Evolutionary conservation across 2,797 vertebrate species (phyloP).

Genomic region (Ptychobarbus kaznakovi): DNA sequence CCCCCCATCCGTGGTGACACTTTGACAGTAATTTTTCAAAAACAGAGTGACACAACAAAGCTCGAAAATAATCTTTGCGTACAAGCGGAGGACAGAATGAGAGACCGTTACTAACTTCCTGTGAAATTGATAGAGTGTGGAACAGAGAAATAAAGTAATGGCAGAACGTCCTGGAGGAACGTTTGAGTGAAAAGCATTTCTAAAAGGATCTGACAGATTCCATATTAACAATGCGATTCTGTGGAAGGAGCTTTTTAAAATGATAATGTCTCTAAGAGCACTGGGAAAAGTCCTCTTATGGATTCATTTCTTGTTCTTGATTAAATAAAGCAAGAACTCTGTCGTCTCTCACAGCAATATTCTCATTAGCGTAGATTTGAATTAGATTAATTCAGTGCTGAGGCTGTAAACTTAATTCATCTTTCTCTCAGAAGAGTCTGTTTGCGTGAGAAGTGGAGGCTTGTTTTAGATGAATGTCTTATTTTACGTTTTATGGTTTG

Average conservation of each 20-base stretch:
- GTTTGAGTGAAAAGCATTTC: neutral
- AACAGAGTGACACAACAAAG: constrained; percentile 23
- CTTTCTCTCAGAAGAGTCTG: constrained; percentile 8
- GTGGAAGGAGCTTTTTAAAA: neutral
- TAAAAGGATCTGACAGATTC: constrained; percentile 18
- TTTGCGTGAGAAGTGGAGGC: constrained; percentile 13
- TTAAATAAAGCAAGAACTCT: constrained; percentile 40
- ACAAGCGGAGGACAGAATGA: constrained; percentile 20
- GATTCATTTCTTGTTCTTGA: constrained; percentile 13
- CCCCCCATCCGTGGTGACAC: neutral
- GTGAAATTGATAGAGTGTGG: constrained; percentile 29
- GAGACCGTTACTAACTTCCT: constrained; percentile 25
- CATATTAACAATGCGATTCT: neutral
- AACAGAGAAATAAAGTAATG: constrained; percentile 13
- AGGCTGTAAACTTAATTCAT: constrained; percentile 11
- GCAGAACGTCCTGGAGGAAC: neutral
- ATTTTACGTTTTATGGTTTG: constrained; percentile 28
- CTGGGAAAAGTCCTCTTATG: constrained; percentile 11
- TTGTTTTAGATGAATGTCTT: constrained; percentile 18
- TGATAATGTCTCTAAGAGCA: neutral
- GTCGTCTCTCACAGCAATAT: constrained; percentile 16
- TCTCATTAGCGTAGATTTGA: constrained; percentile 38
- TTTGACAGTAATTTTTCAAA: constrained; percentile 23
- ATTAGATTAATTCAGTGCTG: constrained; percentile 31
- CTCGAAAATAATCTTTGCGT: constrained; percentile 29